Conservation (phyloP, 2,888 invertebrate species). For the Dicyrtomina minuta region DNA sequence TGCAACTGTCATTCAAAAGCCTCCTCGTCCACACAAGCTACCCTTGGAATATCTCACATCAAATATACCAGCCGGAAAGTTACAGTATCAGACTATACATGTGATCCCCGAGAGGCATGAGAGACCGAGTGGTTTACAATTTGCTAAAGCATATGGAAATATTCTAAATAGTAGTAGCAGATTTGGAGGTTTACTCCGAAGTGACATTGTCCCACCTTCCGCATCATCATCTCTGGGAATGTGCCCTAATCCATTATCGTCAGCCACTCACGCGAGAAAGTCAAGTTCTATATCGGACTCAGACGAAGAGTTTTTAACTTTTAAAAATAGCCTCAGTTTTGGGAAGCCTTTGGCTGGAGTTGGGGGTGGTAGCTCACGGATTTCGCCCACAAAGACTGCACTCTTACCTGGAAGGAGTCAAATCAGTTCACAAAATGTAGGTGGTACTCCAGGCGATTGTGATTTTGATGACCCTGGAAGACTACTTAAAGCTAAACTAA, state of each 20-base stretch:
- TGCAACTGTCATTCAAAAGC: conserved; percentile 9
- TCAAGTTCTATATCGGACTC: conserved; percentile 35
- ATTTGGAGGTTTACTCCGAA: too few species aligned
- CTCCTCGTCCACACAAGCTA: conserved; percentile 22
- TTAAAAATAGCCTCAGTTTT: neutral
- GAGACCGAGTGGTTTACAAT: neutral
- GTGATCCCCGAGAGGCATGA: conserved; percentile 29
- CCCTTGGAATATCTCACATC: conserved; percentile 31
- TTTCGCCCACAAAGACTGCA: conserved; percentile 17
- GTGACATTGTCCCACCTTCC: too few species aligned
- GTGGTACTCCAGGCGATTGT: conserved; percentile 7
- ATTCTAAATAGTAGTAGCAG: too few species aligned
- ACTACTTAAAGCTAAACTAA: conserved; percentile 49
- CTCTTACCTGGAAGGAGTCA: too few species aligned
- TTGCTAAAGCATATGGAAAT: too few species aligned
- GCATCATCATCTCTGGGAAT: too few species aligned
- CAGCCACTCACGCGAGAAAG: too few species aligned
- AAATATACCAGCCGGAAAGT: conserved; percentile 12
- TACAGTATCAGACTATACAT: conserved; percentile 42
- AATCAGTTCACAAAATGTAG: neutral
- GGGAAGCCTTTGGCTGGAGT: neutral
- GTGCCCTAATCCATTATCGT: neutral
- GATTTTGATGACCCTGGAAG: conserved; percentile 47
- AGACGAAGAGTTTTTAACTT: conserved; percentile 29
- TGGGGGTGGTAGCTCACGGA: conserved; percentile 7